Percentiles rank a stretch among this genome's conserved stretches.
These are phyloP conservation scores for Bruchidius siliquastri DNA, from an alignment of 2,888 invertebrate genomes.

Conservation along the genomic window DNA sequence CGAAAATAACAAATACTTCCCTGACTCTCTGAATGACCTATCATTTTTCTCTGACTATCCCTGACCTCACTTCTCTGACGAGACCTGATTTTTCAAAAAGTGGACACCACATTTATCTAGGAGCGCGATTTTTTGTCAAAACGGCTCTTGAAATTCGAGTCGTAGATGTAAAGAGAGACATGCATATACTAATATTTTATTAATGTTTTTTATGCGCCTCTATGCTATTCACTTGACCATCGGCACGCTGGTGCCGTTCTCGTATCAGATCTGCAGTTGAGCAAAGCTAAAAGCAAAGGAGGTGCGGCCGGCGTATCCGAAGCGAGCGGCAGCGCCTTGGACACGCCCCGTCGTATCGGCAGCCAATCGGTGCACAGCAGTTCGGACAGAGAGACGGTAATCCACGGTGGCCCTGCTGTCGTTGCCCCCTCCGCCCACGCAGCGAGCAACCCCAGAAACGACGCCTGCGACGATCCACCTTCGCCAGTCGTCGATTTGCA, in stretches of 20 bases:
- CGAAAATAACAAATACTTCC: too few species aligned
- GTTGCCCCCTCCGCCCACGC: slow-evolving; percentile 11
- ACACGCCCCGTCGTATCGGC: slow-evolving; percentile 47
- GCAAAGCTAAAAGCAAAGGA: not conserved
- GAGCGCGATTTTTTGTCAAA: too few species aligned
- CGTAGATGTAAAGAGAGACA: too few species aligned
- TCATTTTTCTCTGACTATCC: too few species aligned
- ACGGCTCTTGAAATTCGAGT: too few species aligned
- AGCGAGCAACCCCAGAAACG: slow-evolving; percentile 25
- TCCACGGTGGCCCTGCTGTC: not conserved
- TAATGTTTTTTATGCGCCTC: too few species aligned
- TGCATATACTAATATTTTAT: too few species aligned
- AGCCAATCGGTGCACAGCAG: slow-evolving; percentile 51
- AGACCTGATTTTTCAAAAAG: too few species aligned
- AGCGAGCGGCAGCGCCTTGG: slow-evolving; percentile 32
- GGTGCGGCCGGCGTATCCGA: slow-evolving; percentile 31
- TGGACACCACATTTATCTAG: too few species aligned
- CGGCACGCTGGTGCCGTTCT: not conserved
- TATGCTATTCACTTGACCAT: not conserved
- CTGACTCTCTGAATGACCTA: too few species aligned
- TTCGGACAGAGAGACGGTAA: slow-evolving; percentile 45
- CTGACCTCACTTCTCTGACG: too few species aligned
- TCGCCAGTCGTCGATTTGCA: slow-evolving; percentile 34
- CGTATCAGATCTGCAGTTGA: not conserved
- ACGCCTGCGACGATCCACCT: slow-evolving; percentile 26